Evolutionary conservation across 2,888 invertebrate genomes (phyloP).

Genomic region (Idaea aversata): DNA sequence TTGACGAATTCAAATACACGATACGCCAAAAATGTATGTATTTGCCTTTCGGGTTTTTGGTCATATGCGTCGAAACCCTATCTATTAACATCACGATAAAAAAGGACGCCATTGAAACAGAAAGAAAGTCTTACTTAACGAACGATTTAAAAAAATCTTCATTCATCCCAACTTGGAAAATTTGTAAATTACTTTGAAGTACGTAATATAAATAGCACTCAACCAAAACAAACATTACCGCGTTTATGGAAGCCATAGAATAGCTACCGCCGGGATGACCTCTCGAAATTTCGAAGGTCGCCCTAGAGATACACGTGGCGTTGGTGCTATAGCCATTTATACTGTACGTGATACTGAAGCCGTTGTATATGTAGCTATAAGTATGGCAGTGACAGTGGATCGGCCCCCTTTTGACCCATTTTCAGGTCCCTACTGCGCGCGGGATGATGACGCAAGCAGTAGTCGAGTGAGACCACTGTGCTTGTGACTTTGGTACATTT

Average conservation of each 20-base stretch:
- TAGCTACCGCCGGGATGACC: slow-evolving; percentile 36
- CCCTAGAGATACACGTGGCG: slow-evolving; percentile 45
- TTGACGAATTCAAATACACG: too few relatives aligned
- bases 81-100: too few relatives aligned
- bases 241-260: slow-evolving; percentile 38
- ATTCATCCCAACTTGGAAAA: background rate
- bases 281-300: slow-evolving; percentile 58
- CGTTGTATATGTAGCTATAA: slow-evolving; percentile 30
- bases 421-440: slow-evolving; percentile 62
- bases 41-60: too few relatives aligned
- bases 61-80: too few relatives aligned
- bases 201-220: slow-evolving; percentile 3
- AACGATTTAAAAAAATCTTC: background rate
- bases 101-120: too few relatives aligned
- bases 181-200: background rate
- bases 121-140: background rate
- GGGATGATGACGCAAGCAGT: slow-evolving; percentile 63
- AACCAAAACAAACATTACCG: slow-evolving; percentile 16
- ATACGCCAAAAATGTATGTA: too few relatives aligned
- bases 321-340: slow-evolving; percentile 26
- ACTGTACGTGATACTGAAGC: background rate
- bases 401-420: slow-evolving; percentile 76
- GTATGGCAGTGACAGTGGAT: slow-evolving; percentile 72
- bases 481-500: slow-evolving; percentile 6
- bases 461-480: slow-evolving; percentile 13